Base-by-base conservation (phyloP, 2,797 vertebrate genomes). In the Hippoglossus hippoglossus region DNA sequence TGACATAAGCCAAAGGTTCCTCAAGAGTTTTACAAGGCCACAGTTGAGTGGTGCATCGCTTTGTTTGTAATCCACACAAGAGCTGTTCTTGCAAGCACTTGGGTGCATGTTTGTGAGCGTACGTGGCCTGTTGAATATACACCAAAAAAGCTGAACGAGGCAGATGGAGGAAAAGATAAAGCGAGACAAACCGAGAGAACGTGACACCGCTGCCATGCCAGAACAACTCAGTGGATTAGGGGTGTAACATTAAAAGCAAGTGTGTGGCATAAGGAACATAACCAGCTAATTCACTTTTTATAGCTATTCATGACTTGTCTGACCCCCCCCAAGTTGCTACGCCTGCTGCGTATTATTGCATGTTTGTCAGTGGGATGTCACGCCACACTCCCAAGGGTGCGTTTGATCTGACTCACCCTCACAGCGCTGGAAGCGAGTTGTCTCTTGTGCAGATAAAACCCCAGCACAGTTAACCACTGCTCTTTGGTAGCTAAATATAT, bases 371-470 rank as follows among this genome's bases (percentile, higher is more conserved):
- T 49, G 66, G 77, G 79, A 82, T 75, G 87, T 82, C 75, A 80
- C 31, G 72, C 70, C 67, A 75, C 1, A 31, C 74, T 81, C 77
- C 83, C 79, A 36, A 12, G 80, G 85, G 85, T 75, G 82, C 52
- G 22, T 84, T 90, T 90, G 85, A 90, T 88, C 85, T 81, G 80
- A 89, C 77, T 89, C 88, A 73, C 87, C 79, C 86, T 80, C 82
- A 50, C 64, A 88, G 80, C 62, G 77, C 64, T 6, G 31, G 52
- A 15, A 80, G 67, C 31, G 3, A 19, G 39, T 61, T 34, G 36
- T 62, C 63, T 84, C 78, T 89, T 71, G 83, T 66, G 75, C 81
- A 80, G 71, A 83, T 46, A 88, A 67, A 53, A 55, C 15, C 16
- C 49, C 44, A 36, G 50, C 65, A 61, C n/a, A 12, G 62, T 59